phyloP scores from a whole-genome alignment of 2,888 invertebrate genomes.

The Eueremaeus valkanovi region DNA sequence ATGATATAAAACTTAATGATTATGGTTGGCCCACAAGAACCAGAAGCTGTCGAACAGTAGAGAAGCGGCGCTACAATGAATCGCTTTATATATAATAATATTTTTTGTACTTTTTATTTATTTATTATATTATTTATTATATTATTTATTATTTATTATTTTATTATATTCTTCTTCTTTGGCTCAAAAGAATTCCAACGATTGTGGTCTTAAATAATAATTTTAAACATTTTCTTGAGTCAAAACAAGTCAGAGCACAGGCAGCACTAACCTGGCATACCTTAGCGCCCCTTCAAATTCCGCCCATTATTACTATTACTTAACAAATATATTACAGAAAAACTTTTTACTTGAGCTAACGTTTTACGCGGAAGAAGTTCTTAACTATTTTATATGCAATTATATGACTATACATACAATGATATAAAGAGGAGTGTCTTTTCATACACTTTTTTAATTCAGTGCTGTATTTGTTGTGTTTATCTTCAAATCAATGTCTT shows the following conservation, averaged over 20 bases:
- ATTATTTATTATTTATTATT: neutral
- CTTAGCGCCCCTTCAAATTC: neutral
- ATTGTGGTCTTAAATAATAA: neutral
- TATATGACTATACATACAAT: too few species aligned
- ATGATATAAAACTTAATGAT: constrained; percentile 9
- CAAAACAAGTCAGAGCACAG: constrained; percentile 5
- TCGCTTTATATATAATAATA: neutral
- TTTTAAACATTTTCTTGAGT: neutral
- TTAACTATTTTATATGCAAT: neutral
- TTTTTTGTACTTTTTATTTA: neutral
- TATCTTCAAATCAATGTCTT: neutral
- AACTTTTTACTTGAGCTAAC: neutral
- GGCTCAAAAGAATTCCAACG: neutral
- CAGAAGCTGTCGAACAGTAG: neutral
- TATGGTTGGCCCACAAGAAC: neutral
- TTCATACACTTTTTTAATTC: too few species aligned
- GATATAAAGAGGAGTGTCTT: constrained; percentile 11
- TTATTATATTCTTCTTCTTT: neutral
- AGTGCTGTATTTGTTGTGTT: neutral
- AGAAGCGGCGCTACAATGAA: constrained; percentile 5
- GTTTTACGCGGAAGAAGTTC: constrained; percentile 12
- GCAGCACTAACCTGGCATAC: neutral
- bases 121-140: neutral
- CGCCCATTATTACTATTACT: constrained; percentile 12
- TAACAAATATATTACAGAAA: neutral